These are phyloP conservation scores for Phylloscopus whistleri DNA, from an alignment of 2,113 vertebrate species.

Conservation along the genomic window DNA sequence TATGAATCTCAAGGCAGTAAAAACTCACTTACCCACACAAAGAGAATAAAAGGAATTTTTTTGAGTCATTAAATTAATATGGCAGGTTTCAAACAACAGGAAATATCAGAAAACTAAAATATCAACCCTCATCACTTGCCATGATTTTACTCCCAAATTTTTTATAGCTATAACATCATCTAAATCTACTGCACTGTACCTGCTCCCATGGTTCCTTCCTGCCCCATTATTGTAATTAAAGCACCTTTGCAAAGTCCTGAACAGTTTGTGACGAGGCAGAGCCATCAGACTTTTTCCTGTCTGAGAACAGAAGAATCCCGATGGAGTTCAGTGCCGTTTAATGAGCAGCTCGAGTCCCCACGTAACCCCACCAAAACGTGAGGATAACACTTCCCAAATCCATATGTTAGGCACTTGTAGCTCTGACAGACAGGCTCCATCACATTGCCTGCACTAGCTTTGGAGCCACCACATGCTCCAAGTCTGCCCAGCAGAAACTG, in stretches of 20 bases:
- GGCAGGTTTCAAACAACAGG: neutral
- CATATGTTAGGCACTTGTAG: neutral
- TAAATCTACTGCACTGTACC: neutral
- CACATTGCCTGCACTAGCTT: neutral
- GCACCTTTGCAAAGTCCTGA: neutral
- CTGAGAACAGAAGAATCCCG: neutral
- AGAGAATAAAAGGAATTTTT: neutral
- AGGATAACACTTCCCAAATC: conserved; percentile 3
- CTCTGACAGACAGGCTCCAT: conserved; percentile 51
- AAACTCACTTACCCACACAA: neutral
- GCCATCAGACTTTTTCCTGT: neutral
- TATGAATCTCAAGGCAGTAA: neutral
- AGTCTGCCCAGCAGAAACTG: neutral
- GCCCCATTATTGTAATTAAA: conserved; percentile 18
- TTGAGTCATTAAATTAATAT: neutral
- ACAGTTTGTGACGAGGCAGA: neutral
- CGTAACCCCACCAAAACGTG: neutral
- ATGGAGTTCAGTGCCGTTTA: neutral
- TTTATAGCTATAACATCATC: neutral
- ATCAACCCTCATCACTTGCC: neutral
- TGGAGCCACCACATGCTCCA: neutral
- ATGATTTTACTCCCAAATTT: neutral
- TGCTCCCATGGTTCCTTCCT: neutral
- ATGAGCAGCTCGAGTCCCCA: neutral
- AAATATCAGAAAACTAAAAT: neutral